Conservation (phyloP, 2,113 vertebrate genomes). For the Sapajus apella region DNA sequence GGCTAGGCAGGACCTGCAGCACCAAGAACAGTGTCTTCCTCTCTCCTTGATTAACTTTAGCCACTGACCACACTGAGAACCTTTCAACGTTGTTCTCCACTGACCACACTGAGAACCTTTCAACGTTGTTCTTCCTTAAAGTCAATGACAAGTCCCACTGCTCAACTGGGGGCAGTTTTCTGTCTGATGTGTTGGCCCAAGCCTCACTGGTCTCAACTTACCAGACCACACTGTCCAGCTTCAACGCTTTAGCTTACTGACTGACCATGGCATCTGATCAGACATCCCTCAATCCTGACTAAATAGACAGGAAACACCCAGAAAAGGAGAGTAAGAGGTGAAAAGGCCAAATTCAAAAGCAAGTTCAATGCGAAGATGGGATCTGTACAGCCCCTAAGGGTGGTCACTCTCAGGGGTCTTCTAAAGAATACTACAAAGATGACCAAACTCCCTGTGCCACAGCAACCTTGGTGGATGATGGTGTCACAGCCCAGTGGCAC, state of each 20-base stretch:
- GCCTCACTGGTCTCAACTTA: neutral
- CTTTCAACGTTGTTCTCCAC: neutral
- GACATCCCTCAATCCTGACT: neutral
- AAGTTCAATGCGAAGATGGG: neutral
- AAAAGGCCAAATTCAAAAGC: neutral
- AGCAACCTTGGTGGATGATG: neutral
- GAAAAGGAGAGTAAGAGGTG: neutral
- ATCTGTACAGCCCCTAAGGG: neutral
- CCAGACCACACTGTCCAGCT: neutral
- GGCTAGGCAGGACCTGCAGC: neutral
- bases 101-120: neutral
- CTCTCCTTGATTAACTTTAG: neutral
- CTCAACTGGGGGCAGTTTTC: neutral
- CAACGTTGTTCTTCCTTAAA: neutral
- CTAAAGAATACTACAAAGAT: neutral
- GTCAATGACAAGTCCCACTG: neutral
- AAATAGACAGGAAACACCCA: neutral
- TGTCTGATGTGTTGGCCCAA: neutral
- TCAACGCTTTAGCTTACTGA: neutral
- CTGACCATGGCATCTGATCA: rapidly evolving
- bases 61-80: rapidly evolving
- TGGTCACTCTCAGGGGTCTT: neutral
- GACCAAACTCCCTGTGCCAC: neutral
- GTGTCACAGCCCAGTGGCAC: neutral
- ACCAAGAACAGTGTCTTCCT: neutral